phyloP scores from a whole-genome alignment of 2,797 vertebrate genomes.

The Acanthis flammea region DNA sequence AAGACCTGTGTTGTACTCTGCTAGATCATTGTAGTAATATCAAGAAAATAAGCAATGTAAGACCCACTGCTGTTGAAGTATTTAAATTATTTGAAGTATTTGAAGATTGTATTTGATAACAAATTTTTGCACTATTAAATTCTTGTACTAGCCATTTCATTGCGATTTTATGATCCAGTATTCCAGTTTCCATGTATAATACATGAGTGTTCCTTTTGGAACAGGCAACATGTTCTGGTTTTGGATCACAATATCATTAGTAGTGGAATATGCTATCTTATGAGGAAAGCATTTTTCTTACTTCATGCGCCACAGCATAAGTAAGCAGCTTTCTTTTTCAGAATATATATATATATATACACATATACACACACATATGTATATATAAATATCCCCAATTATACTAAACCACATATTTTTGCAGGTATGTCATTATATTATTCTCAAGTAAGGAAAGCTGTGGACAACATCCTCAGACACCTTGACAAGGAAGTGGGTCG shows the following conservation, averaged over 20 bases:
- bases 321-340: background rate
- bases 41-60: background rate
- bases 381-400: background rate
- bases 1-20: background rate
- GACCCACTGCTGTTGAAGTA: background rate
- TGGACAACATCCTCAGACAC: conserved; percentile 96
- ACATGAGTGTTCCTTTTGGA: background rate
- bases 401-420: background rate
- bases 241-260: background rate
- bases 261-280: background rate
- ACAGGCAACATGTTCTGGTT: background rate
- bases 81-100: background rate
- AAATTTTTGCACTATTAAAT: background rate
- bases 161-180: background rate
- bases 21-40: background rate
- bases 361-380: too few relatives aligned
- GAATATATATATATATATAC: background rate
- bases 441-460: conserved; percentile 95
- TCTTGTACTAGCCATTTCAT: background rate
- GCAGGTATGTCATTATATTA: conserved; percentile 98
- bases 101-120: background rate
- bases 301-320: background rate
- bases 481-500: conserved; percentile 98
- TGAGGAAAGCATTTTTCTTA: background rate
- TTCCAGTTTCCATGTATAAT: background rate